Conservation (phyloP, 1,140 invertebrate genomes). For the Harpegnathos saltator region DNA sequence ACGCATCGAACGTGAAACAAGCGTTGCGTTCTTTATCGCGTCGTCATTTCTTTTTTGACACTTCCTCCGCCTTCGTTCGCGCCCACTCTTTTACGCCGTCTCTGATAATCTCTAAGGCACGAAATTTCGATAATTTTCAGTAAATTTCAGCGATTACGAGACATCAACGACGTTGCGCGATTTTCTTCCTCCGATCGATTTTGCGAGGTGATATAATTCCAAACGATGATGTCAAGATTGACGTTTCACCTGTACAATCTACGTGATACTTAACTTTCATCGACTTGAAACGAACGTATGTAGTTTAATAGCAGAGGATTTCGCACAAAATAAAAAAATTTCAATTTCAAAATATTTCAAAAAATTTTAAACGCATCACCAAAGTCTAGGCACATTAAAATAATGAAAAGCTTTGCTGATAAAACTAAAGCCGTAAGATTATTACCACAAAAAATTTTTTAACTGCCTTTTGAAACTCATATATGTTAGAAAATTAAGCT, state of each 20-base stretch:
- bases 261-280: neutral
- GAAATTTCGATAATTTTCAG: neutral
- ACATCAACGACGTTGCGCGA: neutral
- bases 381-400: too few relatives aligned
- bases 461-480: too few relatives aligned
- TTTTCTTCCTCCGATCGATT: neutral
- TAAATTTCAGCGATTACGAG: neutral
- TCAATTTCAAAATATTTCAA: too few relatives aligned
- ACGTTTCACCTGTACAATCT: neutral
- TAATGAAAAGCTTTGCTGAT: too few relatives aligned
- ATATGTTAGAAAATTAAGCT: too few relatives aligned
- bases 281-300: neutral
- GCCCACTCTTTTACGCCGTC: neutral
- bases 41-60: neutral
- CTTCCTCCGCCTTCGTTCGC: neutral
- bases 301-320: too few relatives aligned
- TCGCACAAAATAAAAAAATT: too few relatives aligned
- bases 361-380: too few relatives aligned
- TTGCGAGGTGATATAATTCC: neutral
- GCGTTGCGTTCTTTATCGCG: constrained; percentile 3
- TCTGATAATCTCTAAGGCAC: neutral
- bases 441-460: too few relatives aligned
- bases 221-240: neutral
- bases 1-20: too few relatives aligned
- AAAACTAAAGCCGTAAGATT: too few relatives aligned